Evolutionary conservation across 2,113 vertebrate species (phyloP).

Genomic region (Athene cunicularia): DNA sequence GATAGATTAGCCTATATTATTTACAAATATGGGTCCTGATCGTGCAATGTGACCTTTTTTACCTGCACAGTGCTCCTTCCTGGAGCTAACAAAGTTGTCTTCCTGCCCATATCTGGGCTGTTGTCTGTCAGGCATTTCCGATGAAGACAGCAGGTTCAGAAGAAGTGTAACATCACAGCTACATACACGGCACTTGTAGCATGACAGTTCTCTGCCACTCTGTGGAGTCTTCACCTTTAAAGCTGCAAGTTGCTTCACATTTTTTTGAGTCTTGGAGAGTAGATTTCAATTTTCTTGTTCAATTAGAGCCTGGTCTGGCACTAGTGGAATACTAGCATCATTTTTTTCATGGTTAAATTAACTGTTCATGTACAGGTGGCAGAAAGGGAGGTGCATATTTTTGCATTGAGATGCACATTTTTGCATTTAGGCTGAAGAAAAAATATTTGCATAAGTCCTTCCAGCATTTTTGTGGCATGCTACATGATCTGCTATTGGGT

Average conservation of each 20-base stretch:
- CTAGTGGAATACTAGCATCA: neutral
- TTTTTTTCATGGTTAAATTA: neutral
- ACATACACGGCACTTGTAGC: neutral
- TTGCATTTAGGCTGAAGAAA: neutral
- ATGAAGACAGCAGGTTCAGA: neutral
- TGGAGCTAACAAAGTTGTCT: neutral
- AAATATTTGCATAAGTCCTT: neutral
- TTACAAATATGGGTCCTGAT: neutral
- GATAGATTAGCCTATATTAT: neutral
- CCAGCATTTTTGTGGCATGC: neutral
- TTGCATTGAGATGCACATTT: neutral
- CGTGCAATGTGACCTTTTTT: neutral
- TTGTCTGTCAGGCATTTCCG: neutral
- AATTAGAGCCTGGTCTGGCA: neutral
- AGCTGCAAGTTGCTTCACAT: neutral
- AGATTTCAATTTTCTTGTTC: neutral
- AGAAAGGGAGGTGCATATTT: neutral
- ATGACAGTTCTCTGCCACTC: neutral
- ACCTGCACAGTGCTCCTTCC: neutral
- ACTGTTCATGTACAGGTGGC: neutral
- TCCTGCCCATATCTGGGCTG: neutral
- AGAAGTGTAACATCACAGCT: neutral
- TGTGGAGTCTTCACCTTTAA: neutral
- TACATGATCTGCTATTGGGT: neutral
- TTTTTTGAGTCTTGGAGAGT: neutral